Base-by-base conservation (phyloP, 2,888 invertebrate genomes). In the Trachelus iudaicus region DNA sequence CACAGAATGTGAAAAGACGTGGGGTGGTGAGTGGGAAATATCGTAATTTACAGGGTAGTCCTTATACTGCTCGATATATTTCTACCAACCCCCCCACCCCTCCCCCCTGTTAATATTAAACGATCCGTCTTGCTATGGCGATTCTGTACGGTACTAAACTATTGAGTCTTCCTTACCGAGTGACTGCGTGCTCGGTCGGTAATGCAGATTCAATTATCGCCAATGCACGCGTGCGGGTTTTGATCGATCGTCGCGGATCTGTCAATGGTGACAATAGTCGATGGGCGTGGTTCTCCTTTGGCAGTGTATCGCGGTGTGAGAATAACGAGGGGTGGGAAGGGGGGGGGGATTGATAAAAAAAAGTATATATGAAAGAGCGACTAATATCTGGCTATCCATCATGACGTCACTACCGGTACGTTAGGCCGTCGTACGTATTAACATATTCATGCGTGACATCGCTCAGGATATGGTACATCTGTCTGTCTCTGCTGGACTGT, bases 361-460 rank as follows among this genome's bases (percentile, higher is more conserved):
- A 56, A 56, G 4, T 56, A 6, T 56, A 6, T 23, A 56, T 56
- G 56, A 56, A 56, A 56, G 56, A 56, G 2, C 56, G 56, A 56
- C 56, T 56, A 56, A 56, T 56, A 56, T 56, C 33, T 34, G 31
- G 75, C 75, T 56, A 77, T 77, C 79, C 69, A 75, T 79, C 79
- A 77, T 69, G 69, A 34, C 31, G 33, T 34, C 31, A 71, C 69
- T 71, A 34, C 69, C 75, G 73, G 69, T 71, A 74, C 73, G 69
- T 35, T 35, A 37, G 75, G 35, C 75, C 69, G 76, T 69, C 69
- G 80, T 77, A 40, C 73, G 76, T 80, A 85, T 86, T 86, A 86
- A 85, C 85, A 87, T 86, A 87, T 86, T 85, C 85, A 85, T 84
- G 87, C 85, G 84, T 86, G 84, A 87, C 85, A 83, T 79, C 73